These are phyloP conservation scores for Gulo gulo DNA, from an alignment of 2,113 vertebrate species.

Conservation along the genomic window DNA sequence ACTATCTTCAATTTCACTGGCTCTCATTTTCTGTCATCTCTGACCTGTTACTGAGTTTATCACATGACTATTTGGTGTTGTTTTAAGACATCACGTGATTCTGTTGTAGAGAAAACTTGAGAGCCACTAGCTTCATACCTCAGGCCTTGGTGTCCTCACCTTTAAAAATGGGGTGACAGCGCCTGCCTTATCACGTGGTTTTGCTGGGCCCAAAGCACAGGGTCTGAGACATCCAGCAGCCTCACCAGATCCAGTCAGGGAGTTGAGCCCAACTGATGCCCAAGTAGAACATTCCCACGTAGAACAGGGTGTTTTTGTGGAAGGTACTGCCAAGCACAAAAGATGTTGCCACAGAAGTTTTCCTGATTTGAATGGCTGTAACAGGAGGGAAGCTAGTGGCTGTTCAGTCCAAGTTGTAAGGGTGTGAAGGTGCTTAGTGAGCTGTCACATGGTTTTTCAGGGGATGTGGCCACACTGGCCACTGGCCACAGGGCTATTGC, in stretches of 20 bases:
- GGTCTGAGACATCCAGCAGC: not conserved
- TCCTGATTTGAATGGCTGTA: not conserved
- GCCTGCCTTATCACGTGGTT: not conserved
- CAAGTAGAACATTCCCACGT: not conserved
- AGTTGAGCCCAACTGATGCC: rapidly evolving
- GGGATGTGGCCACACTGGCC: not conserved
- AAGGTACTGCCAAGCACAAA: not conserved
- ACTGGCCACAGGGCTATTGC: not conserved
- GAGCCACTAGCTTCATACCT: not conserved
- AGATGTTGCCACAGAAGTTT: not conserved
- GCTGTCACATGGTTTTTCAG: not conserved
- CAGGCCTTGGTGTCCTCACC: not conserved
- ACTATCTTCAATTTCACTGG: not conserved
- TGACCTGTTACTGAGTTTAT: not conserved
- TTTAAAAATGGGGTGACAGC: not conserved
- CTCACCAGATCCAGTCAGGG: not conserved
- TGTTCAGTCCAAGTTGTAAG: not conserved
- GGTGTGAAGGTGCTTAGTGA: not conserved
- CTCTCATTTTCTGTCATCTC: not conserved
- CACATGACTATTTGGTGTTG: not conserved
- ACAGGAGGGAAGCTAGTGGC: not conserved
- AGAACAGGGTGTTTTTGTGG: not conserved
- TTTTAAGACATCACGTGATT: not conserved
- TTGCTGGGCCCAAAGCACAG: not conserved
- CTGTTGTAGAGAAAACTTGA: not conserved